Evolutionary conservation across 2,113 vertebrate species (phyloP), one percentile per base, ranked within the genome.

Genomic region (Sorex araneus): DNA sequence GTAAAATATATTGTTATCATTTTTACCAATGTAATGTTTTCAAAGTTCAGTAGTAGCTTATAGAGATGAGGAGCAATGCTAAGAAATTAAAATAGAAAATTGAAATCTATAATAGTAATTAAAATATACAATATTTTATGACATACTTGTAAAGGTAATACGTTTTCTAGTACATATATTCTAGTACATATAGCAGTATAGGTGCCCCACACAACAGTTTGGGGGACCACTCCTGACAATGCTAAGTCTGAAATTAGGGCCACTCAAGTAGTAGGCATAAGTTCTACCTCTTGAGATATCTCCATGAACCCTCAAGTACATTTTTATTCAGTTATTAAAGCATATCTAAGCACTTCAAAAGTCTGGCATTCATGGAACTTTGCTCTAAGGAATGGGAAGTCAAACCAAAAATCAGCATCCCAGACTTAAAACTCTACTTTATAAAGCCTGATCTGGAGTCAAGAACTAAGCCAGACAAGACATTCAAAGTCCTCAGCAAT

Each of bases 21-120:
- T 96, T 96, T 92, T 71, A 87, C 81, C 57, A 67, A 81, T n/a
- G n/a, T n/a, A 82, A 95, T 94, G 81, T 1, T 69, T 12, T 11
- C 54, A 91, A 93, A 84, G 90, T 67, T 93, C 90, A 94, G 70
- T 30, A 89, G 47, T 84, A 60, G 70, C 87, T 88, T 90, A 87
- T n/a, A 64, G 6, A 70, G 91, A 63, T 0, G 0, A 84, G 80
- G 40, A 84, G 95, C 83, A 79, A 85, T 60, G 69, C 57, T 93
- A 94, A 47, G 45, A 47, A 47, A 47, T 47, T 47, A 11, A 47
- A 6, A 47, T 7, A 47, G 45, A 47, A 47, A 47, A 47, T 47
- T 11, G 11, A 47, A 47, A 47, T 47, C 45, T 47, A 47, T 11
- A 47, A 96, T 27, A 67, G 94, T 94, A 93, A 94, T 21, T 90